A percentile compares a stretch with the other conserved stretches of the same genome.
phyloP scores from a whole-genome alignment of 1,140 invertebrate species.

The Zaprionus davidi region DNA sequence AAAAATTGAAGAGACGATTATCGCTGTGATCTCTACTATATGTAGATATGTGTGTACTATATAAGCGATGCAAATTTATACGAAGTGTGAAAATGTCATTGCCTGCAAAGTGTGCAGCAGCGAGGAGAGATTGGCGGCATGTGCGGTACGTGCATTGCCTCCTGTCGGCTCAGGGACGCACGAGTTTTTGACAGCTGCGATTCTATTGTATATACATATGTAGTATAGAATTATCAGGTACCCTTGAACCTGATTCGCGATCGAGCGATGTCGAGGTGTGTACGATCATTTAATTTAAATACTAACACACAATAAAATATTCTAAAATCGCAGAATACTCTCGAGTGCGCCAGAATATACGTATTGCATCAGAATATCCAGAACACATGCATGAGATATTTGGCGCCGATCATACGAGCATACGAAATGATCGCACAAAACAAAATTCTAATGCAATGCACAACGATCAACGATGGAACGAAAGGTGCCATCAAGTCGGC shows the following conservation, averaged over 20 bases:
- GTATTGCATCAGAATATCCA: conserved; percentile 2
- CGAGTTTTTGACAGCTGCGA: background rate
- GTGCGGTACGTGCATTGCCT: background rate
- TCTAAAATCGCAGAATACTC: conserved; percentile 6
- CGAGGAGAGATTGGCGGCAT: background rate
- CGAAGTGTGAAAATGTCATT: background rate
- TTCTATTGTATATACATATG: too few relatives aligned
- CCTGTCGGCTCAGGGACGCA: background rate
- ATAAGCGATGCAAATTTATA: background rate
- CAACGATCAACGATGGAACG: conserved; percentile 18
- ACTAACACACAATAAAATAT: conserved; percentile 5
- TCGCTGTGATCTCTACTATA: background rate
- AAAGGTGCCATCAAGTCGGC: conserved; percentile 77
- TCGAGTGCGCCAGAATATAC: background rate
- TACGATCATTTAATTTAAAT: conserved; percentile 1
- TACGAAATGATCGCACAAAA: conserved; percentile 34
- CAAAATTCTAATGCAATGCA: conserved; percentile 65
- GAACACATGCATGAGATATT: conserved; percentile 1
- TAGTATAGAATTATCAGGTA: background rate
- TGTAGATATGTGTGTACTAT: background rate
- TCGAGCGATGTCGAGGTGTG: background rate
- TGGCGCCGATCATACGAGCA: conserved; percentile 7
- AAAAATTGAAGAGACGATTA: background rate
- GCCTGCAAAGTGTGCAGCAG: background rate
- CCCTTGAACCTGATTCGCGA: background rate